Conservation (phyloP, 2,888 invertebrate genomes). For the Anodontia alba region DNA sequence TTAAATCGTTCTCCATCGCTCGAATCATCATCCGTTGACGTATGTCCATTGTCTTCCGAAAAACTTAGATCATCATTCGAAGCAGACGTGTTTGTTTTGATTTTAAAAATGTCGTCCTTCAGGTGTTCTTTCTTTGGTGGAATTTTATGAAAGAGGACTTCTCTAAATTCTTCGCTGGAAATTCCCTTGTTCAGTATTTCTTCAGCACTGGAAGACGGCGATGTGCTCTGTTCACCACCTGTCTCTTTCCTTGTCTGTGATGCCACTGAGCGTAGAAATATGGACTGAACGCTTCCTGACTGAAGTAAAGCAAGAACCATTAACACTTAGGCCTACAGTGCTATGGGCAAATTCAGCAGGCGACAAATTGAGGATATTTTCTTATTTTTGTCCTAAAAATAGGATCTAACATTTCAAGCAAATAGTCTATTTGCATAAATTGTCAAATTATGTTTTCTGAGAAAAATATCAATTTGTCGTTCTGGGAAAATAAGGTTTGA, state of each 20-base stretch:
- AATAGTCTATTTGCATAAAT: too few species aligned
- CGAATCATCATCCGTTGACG: conserved; percentile 41
- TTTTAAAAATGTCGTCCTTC: neutral
- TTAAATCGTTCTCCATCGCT: conserved; percentile 44
- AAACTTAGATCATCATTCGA: conserved; percentile 11
- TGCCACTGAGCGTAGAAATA: conserved; percentile 40
- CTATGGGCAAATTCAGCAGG: too few species aligned
- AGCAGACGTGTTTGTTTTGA: neutral
- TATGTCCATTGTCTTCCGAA: conserved; percentile 34
- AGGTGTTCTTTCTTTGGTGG: conserved; percentile 6
- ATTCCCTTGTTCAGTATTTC: neutral
- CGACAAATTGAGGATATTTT: too few species aligned
- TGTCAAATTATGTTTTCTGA: too few species aligned
- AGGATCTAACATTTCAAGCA: too few species aligned
- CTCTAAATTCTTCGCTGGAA: conserved; percentile 24
- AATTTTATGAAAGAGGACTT: conserved; percentile 36
- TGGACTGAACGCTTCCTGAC: conserved; percentile 34
- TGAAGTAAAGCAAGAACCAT: conserved; percentile 21
- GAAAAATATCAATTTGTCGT: too few species aligned
- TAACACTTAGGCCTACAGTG: too few species aligned
- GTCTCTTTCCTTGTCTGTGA: conserved; percentile 31
- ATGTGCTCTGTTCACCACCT: neutral
- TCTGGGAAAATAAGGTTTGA: too few species aligned
- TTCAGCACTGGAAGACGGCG: neutral
- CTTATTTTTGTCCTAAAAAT: too few species aligned